Percentiles rank a stretch among this genome's conserved stretches.
phyloP scores from a whole-genome alignment of 2,888 invertebrate genomes.

The Allolobophora icterica region DNA sequence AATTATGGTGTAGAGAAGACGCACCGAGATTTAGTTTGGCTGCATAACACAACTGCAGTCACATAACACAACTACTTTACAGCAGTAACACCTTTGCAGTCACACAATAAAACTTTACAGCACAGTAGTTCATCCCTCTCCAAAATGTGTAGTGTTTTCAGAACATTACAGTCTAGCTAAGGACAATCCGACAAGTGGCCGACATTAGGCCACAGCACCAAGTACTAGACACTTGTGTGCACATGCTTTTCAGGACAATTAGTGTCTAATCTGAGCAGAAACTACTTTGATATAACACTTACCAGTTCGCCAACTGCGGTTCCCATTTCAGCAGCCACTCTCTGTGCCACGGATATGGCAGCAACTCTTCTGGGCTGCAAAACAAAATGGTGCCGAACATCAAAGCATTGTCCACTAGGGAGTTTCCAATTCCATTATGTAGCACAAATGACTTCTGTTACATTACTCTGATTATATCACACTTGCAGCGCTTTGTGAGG shows the following conservation, averaged over 20 bases:
- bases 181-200: background rate
- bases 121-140: too few species aligned
- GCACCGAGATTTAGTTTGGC: too few species aligned
- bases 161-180: background rate
- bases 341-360: conserved; percentile 66
- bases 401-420: background rate
- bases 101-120: too few species aligned
- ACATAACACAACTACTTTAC: too few species aligned
- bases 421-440: background rate
- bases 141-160: too few species aligned
- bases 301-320: conserved; percentile 68
- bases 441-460: background rate
- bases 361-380: conserved; percentile 66
- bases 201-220: background rate
- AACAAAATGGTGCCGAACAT: background rate
- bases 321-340: conserved; percentile 70
- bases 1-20: too few species aligned
- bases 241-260: background rate
- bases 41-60: too few species aligned
- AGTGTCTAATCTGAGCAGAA: background rate
- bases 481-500: too few species aligned
- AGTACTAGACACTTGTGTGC: background rate
- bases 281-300: conserved; percentile 43
- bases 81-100: too few species aligned
- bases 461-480: background rate